Percentiles rank a stretch among this genome's conserved stretches.
phyloP scores from a whole-genome alignment of 2,113 vertebrate species.

The Triplophysa siluroides region DNA sequence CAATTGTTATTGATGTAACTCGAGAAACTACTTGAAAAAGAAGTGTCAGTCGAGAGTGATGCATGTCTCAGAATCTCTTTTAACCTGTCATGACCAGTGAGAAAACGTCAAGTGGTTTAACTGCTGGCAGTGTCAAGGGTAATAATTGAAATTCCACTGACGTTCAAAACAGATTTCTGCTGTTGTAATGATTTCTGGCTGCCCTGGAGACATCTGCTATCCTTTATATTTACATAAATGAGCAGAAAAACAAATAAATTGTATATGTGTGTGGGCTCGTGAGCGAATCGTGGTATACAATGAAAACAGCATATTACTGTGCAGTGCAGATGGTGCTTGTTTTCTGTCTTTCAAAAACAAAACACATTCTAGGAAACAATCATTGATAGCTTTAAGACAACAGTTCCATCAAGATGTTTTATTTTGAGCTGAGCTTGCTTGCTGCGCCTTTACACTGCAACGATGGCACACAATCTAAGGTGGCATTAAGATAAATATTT shows the following conservation, averaged over 20 bases:
- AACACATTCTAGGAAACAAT: conserved; percentile 12
- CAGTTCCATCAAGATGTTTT: background rate
- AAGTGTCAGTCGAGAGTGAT: background rate
- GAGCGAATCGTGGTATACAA: background rate
- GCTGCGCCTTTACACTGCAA: background rate
- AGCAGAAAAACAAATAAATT: conserved; percentile 4
- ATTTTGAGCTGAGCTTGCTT: background rate
- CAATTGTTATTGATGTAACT: background rate
- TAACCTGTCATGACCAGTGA: conserved; percentile 4
- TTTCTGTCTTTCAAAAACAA: conserved; percentile 11
- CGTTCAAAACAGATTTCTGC: conserved; percentile 19
- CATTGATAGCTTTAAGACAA: background rate
- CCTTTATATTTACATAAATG: conserved; percentile 24
- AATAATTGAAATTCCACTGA: conserved; percentile 34
- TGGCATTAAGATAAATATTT: too few relatives aligned
- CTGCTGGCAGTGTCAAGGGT: conserved; percentile 17
- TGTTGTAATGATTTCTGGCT: conserved; percentile 37
- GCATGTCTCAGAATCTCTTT: conserved; percentile 11
- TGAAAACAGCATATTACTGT: conserved; percentile 3
- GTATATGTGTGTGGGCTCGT: background rate
- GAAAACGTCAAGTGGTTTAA: background rate
- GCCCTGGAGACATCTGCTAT: conserved; percentile 26
- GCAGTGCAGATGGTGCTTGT: conserved; percentile 37
- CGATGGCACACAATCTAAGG: too few relatives aligned
- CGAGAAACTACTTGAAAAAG: background rate